Evolutionary conservation across 2,797 vertebrate species (phyloP), one percentile per base, ranked within the genome.

Genomic region (Myripristis jacobus): DNA sequence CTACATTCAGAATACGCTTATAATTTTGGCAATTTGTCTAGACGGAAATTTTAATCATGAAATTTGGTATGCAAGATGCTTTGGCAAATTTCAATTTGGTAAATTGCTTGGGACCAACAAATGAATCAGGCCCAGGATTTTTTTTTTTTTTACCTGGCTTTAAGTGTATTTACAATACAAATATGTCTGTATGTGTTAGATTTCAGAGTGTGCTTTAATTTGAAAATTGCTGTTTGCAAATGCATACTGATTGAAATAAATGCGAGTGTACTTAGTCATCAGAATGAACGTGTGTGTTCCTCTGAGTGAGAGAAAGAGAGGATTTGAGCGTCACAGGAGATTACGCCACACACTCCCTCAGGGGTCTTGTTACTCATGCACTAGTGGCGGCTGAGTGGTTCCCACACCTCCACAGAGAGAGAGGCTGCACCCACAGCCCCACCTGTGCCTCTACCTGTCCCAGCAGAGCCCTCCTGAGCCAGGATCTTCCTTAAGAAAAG

Each of bases 331-430:
- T 93, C 92, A 87, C 79, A 81, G 63, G 88, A 93, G 93, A 93
- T 94, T 94, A 93, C 82, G 67, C 85, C 94, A 93, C 92, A 93
- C 92, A 91, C 91, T 92, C 89, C 93, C 93, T 90, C 86, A 67
- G 88, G 91, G 89, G 89, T 83, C 88, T 89, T 89, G 89, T 93
- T 94, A 92, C 93, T 94, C 93, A 93, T 93, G 94, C 89, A 90
- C 92, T 92, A 92, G 79, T 94, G 84, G 76, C 58, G 70, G 75
- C 71, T 31, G 80, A 80, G 75, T 52, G 82, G 92, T 95, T 95
- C 94, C 94, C 94, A 95, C 94, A 94, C 92, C 93, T 92, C 64
- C 78, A 80, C 82, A 71, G 91, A 91, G 88, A 93, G 88, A 81
- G 76, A 92, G 87, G 90, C 92, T 92, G 83, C 89, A 88, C 90